Evolutionary conservation across 2,888 invertebrate species (phyloP).

Genomic region (Himalopsyche kuldschensis): DNA sequence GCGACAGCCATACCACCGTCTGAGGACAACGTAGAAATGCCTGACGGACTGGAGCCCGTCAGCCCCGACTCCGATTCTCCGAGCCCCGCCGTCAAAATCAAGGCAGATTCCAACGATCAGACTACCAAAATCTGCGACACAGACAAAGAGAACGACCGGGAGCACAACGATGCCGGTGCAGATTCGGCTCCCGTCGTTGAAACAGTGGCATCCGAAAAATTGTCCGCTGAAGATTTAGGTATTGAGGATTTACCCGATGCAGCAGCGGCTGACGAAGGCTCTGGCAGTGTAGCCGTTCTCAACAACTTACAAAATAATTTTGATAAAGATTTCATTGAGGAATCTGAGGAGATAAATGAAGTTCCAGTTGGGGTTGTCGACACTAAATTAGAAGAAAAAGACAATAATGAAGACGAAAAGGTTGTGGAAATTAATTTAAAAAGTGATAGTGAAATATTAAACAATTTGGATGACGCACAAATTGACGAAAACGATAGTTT

Average conservation of each 20-base stretch:
- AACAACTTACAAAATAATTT: neutral
- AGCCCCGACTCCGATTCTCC: constrained; percentile 20
- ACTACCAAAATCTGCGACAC: neutral
- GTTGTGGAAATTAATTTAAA: constrained; percentile 10
- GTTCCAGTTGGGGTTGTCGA: neutral
- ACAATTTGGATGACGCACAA: constrained; percentile 42
- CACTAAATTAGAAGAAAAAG: neutral
- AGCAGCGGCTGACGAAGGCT: neutral
- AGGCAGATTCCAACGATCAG: neutral
- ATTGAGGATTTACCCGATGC: neutral
- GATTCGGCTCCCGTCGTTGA: neutral
- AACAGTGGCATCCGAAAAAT: neutral
- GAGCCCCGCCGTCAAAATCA: constrained; percentile 5
- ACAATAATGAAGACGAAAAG: neutral
- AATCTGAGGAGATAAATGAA: neutral
- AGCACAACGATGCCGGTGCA: neutral
- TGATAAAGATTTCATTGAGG: neutral
- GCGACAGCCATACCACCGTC: constrained; percentile 7
- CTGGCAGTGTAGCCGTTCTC: neutral
- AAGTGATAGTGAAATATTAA: constrained; percentile 38
- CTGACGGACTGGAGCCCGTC: constrained; percentile 25
- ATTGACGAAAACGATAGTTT: constrained; percentile 44
- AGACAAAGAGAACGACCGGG: neutral
- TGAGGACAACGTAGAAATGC: constrained; percentile 12
- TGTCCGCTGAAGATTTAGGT: neutral